phyloP scores from a whole-genome alignment of 2,888 invertebrate species.

The Pegoplata infirma region DNA sequence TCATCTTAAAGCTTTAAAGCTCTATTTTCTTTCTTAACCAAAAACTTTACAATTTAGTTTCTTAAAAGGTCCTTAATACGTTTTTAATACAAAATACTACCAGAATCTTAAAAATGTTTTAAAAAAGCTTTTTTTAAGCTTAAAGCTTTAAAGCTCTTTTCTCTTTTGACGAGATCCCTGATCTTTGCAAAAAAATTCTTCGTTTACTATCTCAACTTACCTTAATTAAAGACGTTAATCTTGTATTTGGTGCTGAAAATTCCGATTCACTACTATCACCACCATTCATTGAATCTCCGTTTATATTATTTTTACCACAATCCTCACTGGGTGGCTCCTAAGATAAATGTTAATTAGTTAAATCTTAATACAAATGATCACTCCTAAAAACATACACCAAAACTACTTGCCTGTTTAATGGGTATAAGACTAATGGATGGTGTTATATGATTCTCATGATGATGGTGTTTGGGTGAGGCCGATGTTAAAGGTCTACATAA shows the following conservation, averaged over 20 bases:
- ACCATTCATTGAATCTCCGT: constrained; percentile 59
- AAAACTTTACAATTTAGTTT: too few relatives aligned
- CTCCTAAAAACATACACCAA: not conserved
- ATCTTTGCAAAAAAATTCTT: not conserved
- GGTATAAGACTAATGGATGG: constrained; percentile 92
- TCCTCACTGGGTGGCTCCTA: constrained; percentile 58
- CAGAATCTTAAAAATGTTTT: too few relatives aligned
- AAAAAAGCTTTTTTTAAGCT: too few relatives aligned
- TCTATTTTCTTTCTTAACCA: too few relatives aligned
- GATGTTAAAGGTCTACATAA: constrained; percentile 60
- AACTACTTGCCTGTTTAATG: constrained; percentile 84
- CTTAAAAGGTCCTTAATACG: too few relatives aligned
- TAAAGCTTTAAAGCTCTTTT: too few relatives aligned
- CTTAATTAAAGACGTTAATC: constrained; percentile 88
- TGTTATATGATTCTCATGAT: constrained; percentile 82
- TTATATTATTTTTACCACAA: constrained; percentile 32
- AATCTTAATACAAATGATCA: not conserved
- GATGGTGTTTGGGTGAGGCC: constrained; percentile 70
- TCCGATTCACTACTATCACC: constrained; percentile 71
- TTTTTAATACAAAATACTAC: too few relatives aligned
- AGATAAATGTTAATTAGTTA: not conserved
- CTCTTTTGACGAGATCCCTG: too few relatives aligned
- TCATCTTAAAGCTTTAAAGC: too few relatives aligned
- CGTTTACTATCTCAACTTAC: constrained; percentile 74
- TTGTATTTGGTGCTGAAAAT: constrained; percentile 81